Base-by-base conservation (phyloP, 2,888 invertebrate species). In the Rotaria socialis region DNA sequence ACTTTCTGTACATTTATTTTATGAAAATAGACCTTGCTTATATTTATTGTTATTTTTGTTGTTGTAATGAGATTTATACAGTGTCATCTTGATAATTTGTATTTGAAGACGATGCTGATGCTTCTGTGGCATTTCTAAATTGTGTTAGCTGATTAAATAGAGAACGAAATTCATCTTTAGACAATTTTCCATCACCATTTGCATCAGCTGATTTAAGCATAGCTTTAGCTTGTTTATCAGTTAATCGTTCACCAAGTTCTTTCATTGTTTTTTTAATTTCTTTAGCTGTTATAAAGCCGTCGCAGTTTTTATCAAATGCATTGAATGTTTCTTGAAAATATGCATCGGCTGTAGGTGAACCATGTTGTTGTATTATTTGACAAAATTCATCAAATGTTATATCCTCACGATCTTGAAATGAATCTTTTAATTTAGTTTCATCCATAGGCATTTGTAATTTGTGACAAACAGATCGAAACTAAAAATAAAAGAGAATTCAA, bases 301-400 rank as follows among this genome's bases (percentile, higher is more conserved):
- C 60, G 19, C 24, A n/a, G n/a, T 80, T 80, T 80, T 47, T 80
- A 47, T 80, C 80, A 14, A 80, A 80, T 80, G 80, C 80, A 47
- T n/a, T 47, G n/a, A 80, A 80, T 80, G 80, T 80, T 80, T 80
- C 80, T n/a, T 80, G 47, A 80, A 80, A 47, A 80, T 80, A 80
- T 2, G 24, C 80, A 43, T 43, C n/a, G 5, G 8, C 3, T 24
- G 43, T 8, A n/a, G 24, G 2, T 47, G n/a, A 5, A 47, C 47
- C n/a, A 24, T 2, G 35, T n/a, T 67, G 35, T 19, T 67, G 67
- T 2, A 67, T 67, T 6, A 67, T 67, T 7, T 24, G 67, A 35
- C 67, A 35, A 6, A 80, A 80, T n/a, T 80, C 80, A 80, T 80
- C 80, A 47, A 80, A 80, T 43, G 47, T n/a, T 24, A 80, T 80